Conservation (phyloP, 2,888 invertebrate species). For the Cryptocephalus primarius region DNA sequence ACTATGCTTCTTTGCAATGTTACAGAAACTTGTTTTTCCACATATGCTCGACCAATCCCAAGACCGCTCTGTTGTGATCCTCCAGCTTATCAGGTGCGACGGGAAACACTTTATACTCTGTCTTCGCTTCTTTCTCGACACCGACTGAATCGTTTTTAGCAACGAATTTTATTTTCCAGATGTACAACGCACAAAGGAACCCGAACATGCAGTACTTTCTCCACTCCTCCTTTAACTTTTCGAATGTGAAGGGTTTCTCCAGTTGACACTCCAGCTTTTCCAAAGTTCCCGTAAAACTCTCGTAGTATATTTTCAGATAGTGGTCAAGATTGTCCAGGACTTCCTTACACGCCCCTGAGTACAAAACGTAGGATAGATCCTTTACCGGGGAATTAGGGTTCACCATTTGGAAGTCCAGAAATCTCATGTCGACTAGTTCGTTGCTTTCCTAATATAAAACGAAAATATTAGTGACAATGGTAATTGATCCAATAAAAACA, state of each 20-base stretch:
- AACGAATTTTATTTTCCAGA: too few species aligned
- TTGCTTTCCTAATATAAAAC: not conserved
- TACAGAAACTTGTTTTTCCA: too few species aligned
- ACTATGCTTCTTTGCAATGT: too few species aligned
- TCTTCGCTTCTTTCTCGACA: too few species aligned
- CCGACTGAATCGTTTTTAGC: too few species aligned
- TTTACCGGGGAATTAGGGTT: not conserved
- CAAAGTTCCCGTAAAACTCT: constrained; percentile 1
- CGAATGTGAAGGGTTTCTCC: not conserved
- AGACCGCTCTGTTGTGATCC: too few species aligned
- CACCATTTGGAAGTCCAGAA: not conserved
- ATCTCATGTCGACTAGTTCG: not conserved
- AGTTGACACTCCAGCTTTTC: constrained; percentile 1
- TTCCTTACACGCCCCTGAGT: not conserved
- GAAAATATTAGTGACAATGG: too few species aligned
- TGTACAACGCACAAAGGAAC: not conserved
- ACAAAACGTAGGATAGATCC: not conserved
- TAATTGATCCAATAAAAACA: too few species aligned
- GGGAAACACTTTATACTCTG: too few species aligned
- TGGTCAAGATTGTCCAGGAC: constrained; percentile 3
- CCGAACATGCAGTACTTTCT: constrained; percentile 4
- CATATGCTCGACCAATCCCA: too few species aligned
- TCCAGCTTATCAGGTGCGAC: too few species aligned
- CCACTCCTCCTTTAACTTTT: constrained; percentile 5
- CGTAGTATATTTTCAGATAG: constrained; percentile 7